Percentiles rank a stretch among this genome's conserved stretches.
phyloP scores from a whole-genome alignment of 2,113 vertebrate species.

The Pelmatolapia mariae region DNA sequence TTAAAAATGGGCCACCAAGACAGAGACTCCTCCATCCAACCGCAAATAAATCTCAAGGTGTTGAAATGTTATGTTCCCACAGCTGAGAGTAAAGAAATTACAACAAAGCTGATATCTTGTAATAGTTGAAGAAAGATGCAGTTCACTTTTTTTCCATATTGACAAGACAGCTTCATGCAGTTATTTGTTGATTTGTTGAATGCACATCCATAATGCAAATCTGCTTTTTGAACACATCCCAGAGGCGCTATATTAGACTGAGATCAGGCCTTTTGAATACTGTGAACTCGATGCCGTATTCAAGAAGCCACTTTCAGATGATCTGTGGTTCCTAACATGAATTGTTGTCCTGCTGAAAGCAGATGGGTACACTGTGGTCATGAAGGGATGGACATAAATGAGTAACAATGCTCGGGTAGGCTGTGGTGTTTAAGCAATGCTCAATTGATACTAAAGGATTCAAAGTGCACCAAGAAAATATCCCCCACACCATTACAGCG shows the following conservation, averaged over 20 bases:
- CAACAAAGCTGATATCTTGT: neutral
- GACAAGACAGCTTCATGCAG: neutral
- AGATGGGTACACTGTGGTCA: neutral
- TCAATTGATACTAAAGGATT: neutral
- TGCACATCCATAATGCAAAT: neutral
- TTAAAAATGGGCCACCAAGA: neutral
- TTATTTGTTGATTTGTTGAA: neutral
- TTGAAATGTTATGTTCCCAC: neutral
- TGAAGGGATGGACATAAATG: neutral
- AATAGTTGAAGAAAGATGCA: neutral
- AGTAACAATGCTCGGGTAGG: neutral
- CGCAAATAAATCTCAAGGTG: neutral
- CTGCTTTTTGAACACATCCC: neutral
- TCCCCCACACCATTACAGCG: neutral
- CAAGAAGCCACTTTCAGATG: neutral
- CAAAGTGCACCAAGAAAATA: neutral
- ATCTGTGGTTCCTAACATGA: neutral
- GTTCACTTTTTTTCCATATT: neutral
- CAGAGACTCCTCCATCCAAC: neutral
- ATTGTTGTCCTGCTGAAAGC: rapidly evolving
- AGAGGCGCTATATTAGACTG: neutral
- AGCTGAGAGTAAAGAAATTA: neutral
- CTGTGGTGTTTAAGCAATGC: neutral
- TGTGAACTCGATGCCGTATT: neutral
- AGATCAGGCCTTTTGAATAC: neutral